A percentile compares a stretch with the other conserved stretches of the same genome.
Evolutionary conservation across 2,888 invertebrate genomes (phyloP).

Genomic region (Chrysolina oricalcia): DNA sequence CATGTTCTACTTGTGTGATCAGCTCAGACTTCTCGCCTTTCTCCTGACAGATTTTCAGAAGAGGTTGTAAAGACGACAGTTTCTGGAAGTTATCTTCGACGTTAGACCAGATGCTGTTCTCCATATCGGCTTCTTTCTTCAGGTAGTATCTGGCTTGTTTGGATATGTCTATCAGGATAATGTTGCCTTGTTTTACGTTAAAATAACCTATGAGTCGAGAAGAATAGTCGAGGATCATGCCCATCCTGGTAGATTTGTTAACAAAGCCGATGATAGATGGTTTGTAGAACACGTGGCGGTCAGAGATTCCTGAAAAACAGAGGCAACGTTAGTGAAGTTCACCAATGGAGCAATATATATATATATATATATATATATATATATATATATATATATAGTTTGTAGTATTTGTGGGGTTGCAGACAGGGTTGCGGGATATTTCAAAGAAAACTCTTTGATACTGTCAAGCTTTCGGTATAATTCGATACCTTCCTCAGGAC

Average conservation of each 20-base stretch:
- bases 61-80: conserved; percentile 15
- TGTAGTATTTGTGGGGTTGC: no score
- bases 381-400: no score
- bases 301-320: background rate
- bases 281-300: conserved; percentile 3
- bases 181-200: conserved; percentile 30
- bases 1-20: background rate
- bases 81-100: conserved; percentile 37
- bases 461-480: no score
- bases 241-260: conserved; percentile 26
- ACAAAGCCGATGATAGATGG: conserved; percentile 28
- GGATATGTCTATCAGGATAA: background rate
- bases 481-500: no score
- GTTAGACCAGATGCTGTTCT: conserved; percentile 23
- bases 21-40: conserved; percentile 27
- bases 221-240: conserved; percentile 31
- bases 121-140: background rate
- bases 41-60: conserved; percentile 28
- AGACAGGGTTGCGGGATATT: no score
- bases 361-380: no score
- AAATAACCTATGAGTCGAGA: conserved; percentile 5
- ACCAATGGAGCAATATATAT: no score
- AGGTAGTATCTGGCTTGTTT: background rate
- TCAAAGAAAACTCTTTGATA: no score
- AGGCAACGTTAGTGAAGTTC: no score